Evolutionary conservation across 1,140 invertebrate species (phyloP).

Genomic region (Lerema accius): DNA sequence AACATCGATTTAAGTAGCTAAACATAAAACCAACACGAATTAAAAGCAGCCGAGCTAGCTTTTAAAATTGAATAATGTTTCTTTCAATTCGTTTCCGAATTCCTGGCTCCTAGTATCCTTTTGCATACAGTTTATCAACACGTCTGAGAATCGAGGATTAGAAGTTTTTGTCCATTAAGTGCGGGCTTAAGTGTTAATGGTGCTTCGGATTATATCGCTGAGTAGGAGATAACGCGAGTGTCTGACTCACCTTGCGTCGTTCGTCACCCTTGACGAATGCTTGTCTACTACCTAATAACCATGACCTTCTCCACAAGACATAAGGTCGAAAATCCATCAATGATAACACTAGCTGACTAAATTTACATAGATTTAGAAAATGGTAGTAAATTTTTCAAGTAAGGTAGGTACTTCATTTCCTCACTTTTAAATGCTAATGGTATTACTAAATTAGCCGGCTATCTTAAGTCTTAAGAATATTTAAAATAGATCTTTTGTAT

Average conservation of each 20-base stretch:
- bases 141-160: slow-evolving; percentile 67
- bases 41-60: too few relatives aligned
- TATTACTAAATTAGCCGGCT: too few relatives aligned
- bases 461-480: too few relatives aligned
- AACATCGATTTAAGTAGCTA: too few relatives aligned
- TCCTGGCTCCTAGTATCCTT: slow-evolving; percentile 34
- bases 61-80: not conserved
- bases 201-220: slow-evolving; percentile 69
- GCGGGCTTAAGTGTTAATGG: slow-evolving; percentile 76
- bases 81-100: slow-evolving; percentile 7
- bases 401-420: too few relatives aligned
- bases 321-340: slow-evolving; percentile 42
- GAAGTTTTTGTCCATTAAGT: slow-evolving; percentile 77
- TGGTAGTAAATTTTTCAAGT: too few relatives aligned
- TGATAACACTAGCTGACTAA: slow-evolving; percentile 7
- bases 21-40: too few relatives aligned
- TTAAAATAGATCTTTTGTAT: too few relatives aligned
- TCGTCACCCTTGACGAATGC: slow-evolving; percentile 58
- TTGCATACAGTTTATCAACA: slow-evolving; percentile 50
- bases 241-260: slow-evolving; percentile 50
- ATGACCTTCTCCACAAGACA: slow-evolving; percentile 39
- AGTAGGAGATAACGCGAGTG: slow-evolving; percentile 62
- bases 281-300: slow-evolving; percentile 63
- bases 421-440: too few relatives aligned
- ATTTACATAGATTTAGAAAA: slow-evolving; percentile 17